These are phyloP conservation scores for Tenthredo amoena DNA, from an alignment of 2,888 invertebrate species.

Conservation along the genomic window DNA sequence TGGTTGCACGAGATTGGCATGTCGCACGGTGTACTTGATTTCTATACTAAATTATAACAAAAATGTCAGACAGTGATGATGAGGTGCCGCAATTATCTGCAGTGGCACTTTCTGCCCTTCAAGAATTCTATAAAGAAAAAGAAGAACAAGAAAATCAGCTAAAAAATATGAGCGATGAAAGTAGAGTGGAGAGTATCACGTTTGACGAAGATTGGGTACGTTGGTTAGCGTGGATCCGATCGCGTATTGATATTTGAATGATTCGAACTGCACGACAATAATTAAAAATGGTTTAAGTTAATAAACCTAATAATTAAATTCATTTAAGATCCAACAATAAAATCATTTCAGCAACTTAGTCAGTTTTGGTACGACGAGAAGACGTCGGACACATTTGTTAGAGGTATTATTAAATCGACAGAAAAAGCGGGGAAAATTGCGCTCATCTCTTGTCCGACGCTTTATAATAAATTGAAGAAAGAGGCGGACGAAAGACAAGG, in stretches of 20 bases:
- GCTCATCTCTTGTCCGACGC: slow-evolving; percentile 92
- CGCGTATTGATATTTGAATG: slow-evolving; percentile 23
- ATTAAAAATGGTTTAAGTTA: background rate
- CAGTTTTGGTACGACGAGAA: slow-evolving; percentile 97
- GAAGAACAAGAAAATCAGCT: slow-evolving; percentile 82
- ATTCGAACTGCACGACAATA: background rate
- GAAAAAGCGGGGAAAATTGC: slow-evolving; percentile 84
- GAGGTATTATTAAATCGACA: slow-evolving; percentile 82
- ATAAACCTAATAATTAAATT: background rate
- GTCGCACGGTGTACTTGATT: background rate
- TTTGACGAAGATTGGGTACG: slow-evolving; percentile 92
- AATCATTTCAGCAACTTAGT: slow-evolving; percentile 90
- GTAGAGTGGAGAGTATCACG: slow-evolving; percentile 77
- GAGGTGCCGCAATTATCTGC: slow-evolving; percentile 85
- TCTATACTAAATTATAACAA: background rate
- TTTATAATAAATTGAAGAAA: slow-evolving; percentile 85
- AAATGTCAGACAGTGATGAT: slow-evolving; percentile 78
- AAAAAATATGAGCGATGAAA: slow-evolving; percentile 69
- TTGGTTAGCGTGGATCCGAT: slow-evolving; percentile 52
- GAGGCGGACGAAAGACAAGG: slow-evolving; percentile 79
- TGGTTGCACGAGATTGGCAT: slow-evolving; percentile 17
- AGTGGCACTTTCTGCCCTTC: slow-evolving; percentile 86
- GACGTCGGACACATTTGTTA: slow-evolving; percentile 87
- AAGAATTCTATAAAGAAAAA: slow-evolving; percentile 89
- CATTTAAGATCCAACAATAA: background rate